A percentile compares a stretch with the other conserved stretches of the same genome.
These are phyloP conservation scores for Maccullochella peelii DNA, from an alignment of 2,113 vertebrate genomes.

Conservation along the genomic window DNA sequence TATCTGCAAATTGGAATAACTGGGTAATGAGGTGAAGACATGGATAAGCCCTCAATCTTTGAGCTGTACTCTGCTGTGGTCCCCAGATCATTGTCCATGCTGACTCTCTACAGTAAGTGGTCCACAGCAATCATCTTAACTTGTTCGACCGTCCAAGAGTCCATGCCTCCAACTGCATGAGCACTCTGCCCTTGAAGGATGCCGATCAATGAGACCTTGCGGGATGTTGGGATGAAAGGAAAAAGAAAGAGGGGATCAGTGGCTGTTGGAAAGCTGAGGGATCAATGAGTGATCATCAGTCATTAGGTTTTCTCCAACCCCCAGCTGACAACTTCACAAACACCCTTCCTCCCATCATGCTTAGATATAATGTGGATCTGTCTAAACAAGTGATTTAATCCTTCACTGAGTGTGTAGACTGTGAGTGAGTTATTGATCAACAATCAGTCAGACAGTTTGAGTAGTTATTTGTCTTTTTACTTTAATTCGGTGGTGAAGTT, in stretches of 20 bases:
- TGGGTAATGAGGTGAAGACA: constrained; percentile 64
- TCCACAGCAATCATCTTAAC: constrained; percentile 45
- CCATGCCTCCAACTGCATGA: constrained; percentile 39
- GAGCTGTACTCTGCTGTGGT: constrained; percentile 18
- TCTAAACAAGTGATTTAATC: background rate
- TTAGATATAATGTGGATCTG: background rate
- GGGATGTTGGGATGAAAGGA: constrained; percentile 19
- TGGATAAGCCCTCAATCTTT: constrained; percentile 44
- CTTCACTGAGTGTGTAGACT: background rate
- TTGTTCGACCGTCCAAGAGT: constrained; percentile 39
- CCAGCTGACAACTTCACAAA: constrained; percentile 14
- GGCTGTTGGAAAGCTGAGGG: constrained; percentile 34
- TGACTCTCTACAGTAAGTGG: constrained; percentile 39
- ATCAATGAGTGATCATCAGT: constrained; percentile 57
- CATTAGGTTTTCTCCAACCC: constrained; percentile 35
- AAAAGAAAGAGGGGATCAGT: constrained; percentile 12
- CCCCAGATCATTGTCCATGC: constrained; percentile 37
- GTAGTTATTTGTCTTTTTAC: background rate
- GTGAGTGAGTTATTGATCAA: too few species aligned
- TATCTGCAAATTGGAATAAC: constrained; percentile 57
- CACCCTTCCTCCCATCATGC: background rate
- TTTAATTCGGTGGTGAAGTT: background rate
- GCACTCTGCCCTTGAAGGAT: constrained; percentile 52
- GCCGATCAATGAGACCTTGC: constrained; percentile 58
- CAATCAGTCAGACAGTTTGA: background rate